Evolutionary conservation across 2,797 vertebrate genomes (phyloP).

Genomic region (Cirrhinus mrigala): DNA sequence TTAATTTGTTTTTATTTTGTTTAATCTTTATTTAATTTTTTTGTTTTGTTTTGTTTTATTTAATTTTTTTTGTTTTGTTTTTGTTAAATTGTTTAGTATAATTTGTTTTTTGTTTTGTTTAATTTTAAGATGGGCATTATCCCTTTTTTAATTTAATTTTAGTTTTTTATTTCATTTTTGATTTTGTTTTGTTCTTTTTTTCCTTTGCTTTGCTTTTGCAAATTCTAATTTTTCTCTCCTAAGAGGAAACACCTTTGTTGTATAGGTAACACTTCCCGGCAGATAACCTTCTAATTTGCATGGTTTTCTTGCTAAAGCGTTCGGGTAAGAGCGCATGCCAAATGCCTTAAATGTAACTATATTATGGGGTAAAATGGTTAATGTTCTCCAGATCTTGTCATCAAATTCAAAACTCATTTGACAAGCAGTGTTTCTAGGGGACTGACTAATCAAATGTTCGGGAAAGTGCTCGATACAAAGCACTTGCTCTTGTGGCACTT

Average conservation of each 20-base stretch:
- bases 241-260: neutral
- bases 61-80: neutral
- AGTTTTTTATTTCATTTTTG: neutral
- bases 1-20: neutral
- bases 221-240: neutral
- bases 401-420: conserved; percentile 30
- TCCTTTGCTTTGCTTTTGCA: neutral
- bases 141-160: no score
- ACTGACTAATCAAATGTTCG: conserved; percentile 26
- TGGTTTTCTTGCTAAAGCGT: neutral
- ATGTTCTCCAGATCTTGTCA: conserved; percentile 28
- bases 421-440: conserved; percentile 21
- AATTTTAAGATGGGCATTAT: no score
- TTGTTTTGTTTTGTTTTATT: no score
- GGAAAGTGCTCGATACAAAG: conserved; percentile 24
- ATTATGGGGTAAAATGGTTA: neutral
- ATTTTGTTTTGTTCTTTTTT: neutral
- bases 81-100: neutral
- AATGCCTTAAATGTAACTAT: neutral
- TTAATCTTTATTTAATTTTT: neutral
- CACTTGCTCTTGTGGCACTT: conserved; percentile 28
- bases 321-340: neutral
- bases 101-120: neutral
- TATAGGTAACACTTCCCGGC: neutral
- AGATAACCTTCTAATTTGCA: neutral